Conservation (phyloP, 2,797 vertebrate species). For the Atherinosoma microstoma region DNA sequence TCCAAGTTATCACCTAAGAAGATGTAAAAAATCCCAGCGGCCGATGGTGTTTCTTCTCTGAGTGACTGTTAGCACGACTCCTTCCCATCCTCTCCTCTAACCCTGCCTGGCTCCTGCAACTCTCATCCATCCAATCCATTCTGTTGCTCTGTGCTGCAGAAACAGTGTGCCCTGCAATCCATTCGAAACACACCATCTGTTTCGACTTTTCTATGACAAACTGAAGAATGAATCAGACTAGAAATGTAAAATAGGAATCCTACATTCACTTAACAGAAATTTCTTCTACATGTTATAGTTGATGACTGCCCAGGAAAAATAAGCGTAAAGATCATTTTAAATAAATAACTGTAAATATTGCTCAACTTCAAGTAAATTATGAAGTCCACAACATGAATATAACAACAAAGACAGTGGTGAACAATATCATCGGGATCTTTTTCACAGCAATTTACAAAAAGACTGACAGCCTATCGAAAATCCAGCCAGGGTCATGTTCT, state of each 20-base stretch:
- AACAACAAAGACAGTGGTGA: neutral
- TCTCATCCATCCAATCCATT: slow-evolving; percentile 54
- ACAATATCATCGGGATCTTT: no score
- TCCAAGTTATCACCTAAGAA: slow-evolving; percentile 47
- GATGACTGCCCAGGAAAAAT: neutral
- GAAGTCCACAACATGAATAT: neutral
- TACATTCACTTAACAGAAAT: slow-evolving; percentile 3
- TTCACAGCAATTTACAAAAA: neutral
- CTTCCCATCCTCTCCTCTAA: slow-evolving; percentile 40
- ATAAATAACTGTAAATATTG: neutral
- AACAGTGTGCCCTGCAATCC: slow-evolving; percentile 46
- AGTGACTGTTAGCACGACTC: slow-evolving; percentile 51
- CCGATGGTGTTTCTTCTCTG: slow-evolving; percentile 52
- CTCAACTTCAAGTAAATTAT: neutral
- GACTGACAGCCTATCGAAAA: no score
- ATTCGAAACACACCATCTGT: slow-evolving; percentile 77
- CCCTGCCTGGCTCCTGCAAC: slow-evolving; percentile 46
- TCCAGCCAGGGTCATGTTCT: neutral
- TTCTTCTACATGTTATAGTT: no score
- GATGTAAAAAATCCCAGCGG: slow-evolving; percentile 52
- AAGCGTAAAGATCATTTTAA: neutral
- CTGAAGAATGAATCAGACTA: slow-evolving; percentile 54
- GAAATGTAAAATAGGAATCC: slow-evolving; percentile 66
- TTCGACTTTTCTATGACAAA: slow-evolving; percentile 61
- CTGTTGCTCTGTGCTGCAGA: slow-evolving; percentile 27